Conservation (phyloP, 2,888 invertebrate genomes). For the Meteorus cinctellus region DNA sequence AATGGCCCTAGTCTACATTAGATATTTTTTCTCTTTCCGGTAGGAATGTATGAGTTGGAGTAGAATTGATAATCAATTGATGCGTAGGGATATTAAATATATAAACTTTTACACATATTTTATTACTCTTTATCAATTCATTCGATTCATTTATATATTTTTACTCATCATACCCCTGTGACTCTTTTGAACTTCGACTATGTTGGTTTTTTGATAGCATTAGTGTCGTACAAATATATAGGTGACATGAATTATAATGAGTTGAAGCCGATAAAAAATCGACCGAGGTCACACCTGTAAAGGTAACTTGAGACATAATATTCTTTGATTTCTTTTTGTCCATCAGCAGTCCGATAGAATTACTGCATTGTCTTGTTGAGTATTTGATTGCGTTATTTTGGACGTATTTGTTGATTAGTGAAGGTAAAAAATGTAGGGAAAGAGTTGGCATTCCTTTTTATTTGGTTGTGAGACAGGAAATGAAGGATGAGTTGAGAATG, state of each 20-base stretch:
- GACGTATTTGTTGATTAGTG: neutral
- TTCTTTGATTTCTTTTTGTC: neutral
- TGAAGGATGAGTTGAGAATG: neutral
- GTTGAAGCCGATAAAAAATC: constrained; percentile 14
- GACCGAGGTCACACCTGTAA: constrained; percentile 20
- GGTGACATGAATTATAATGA: constrained; percentile 16
- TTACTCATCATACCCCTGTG: too few relatives aligned
- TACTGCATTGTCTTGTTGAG: neutral
- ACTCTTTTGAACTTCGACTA: neutral
- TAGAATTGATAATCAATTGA: neutral
- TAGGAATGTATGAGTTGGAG: neutral
- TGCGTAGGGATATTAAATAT: neutral
- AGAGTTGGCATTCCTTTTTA: neutral
- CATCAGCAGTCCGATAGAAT: neutral
- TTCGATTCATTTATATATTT: too few relatives aligned
- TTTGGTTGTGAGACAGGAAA: neutral
- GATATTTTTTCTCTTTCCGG: neutral
- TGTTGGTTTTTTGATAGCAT: constrained; percentile 18
- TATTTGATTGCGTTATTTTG: neutral
- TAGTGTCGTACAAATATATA: constrained; percentile 7
- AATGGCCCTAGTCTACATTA: constrained; percentile 55
- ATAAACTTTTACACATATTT: constrained; percentile 3
- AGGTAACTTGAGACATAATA: neutral
- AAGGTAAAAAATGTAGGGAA: neutral
- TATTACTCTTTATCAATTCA: neutral